Percentiles rank a stretch among this genome's conserved stretches.
These are phyloP conservation scores for Conus betulinus DNA, from an alignment of 1,140 invertebrate species.

Conservation along the genomic window DNA sequence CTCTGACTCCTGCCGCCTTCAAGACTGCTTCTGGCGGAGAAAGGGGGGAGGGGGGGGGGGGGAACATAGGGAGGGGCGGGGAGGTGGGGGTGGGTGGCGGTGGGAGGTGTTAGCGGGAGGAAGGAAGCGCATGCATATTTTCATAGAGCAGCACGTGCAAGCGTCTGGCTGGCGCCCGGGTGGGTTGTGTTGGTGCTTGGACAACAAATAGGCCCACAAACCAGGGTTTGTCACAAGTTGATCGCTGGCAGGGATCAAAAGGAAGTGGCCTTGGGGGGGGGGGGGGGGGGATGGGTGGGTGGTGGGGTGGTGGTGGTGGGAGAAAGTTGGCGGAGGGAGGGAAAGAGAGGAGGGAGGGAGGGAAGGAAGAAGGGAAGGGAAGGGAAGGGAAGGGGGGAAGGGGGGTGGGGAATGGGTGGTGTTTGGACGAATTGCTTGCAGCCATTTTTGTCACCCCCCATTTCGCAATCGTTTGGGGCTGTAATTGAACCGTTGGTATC, in stretches of 20 bases:
- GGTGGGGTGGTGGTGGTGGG: no score
- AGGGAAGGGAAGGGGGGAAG: no score
- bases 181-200: neutral
- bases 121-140: conserved; percentile 38
- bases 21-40: neutral
- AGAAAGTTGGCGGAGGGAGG: no score
- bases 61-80: neutral
- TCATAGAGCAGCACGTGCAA: conserved; percentile 21
- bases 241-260: neutral
- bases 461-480: no score
- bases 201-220: conserved; percentile 20
- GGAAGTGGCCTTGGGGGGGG: neutral
- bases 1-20: neutral
- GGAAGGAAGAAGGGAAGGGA: no score
- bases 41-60: neutral
- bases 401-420: no score
- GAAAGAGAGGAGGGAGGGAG: no score
- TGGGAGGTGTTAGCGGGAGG: neutral
- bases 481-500: no score
- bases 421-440: no score
- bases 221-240: neutral
- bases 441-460: no score
- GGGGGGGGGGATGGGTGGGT: neutral
- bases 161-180: neutral
- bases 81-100: neutral